Percentiles rank a stretch among this genome's conserved stretches.
Evolutionary conservation across 2,113 vertebrate genomes (phyloP).

Genomic region (Emydocephalus ijimae): DNA sequence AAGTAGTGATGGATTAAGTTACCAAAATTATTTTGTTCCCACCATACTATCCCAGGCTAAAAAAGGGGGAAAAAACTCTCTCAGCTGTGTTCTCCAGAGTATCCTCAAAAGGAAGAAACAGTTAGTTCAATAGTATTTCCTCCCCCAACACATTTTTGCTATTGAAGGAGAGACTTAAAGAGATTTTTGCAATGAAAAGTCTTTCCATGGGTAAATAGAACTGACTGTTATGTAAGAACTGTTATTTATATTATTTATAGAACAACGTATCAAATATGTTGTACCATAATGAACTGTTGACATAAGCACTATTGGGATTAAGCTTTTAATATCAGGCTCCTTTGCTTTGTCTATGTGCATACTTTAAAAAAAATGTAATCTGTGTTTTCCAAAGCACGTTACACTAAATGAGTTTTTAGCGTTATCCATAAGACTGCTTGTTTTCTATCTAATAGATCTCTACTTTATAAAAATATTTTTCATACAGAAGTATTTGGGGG

Average conservation of each 20-base stretch:
- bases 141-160: background rate
- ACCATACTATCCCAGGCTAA: conserved; percentile 11
- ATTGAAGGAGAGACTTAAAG: background rate
- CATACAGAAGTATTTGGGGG: background rate
- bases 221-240: background rate
- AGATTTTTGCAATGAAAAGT: conserved; percentile 8
- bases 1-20: background rate
- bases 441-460: background rate
- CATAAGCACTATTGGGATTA: background rate
- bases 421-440: conserved; percentile 25
- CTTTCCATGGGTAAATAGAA: background rate
- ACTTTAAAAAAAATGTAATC: background rate
- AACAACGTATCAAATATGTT: background rate
- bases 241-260: conserved; percentile 7
- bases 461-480: background rate
- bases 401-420: conserved; percentile 23
- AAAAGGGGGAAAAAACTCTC: conserved; percentile 12
- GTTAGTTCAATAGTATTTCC: background rate
- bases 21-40: background rate
- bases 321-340: background rate
- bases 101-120: conserved; percentile 39
- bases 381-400: background rate
- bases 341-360: background rate
- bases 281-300: conserved; percentile 3
- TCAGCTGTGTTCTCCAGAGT: conserved; percentile 25